These are phyloP conservation scores for Enteromius viviparus DNA, from an alignment of 2,797 vertebrate species.

Conservation along the genomic window DNA sequence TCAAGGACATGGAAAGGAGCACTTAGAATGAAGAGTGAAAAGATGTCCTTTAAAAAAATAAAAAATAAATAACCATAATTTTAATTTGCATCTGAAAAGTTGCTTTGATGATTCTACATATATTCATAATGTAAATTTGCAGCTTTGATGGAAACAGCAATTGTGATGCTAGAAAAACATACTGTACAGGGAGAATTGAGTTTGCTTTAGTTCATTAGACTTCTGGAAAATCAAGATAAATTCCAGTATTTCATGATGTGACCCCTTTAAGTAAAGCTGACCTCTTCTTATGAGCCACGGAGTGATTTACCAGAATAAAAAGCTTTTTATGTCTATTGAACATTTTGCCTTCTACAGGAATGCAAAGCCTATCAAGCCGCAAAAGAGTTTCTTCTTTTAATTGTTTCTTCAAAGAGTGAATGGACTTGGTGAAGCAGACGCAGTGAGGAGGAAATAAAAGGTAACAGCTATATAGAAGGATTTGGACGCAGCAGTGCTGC, in stretches of 20 bases:
- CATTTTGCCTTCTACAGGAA: constrained; percentile 61
- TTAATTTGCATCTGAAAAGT: constrained; percentile 1
- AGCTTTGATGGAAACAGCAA: not conserved
- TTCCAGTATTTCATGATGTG: constrained; percentile 11
- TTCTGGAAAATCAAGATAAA: constrained; percentile 33
- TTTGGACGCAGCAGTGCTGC: constrained; percentile 28
- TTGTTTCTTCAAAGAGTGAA: constrained; percentile 70
- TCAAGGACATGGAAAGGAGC: constrained; percentile 5
- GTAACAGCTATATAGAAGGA: constrained; percentile 53
- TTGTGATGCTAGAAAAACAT: not conserved
- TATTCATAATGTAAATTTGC: not conserved
- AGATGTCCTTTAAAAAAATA: not conserved
- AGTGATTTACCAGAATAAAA: constrained; percentile 17
- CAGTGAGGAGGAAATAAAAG: constrained; percentile 33
- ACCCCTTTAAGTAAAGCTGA: constrained; percentile 15
- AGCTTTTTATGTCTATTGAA: constrained; percentile 15
- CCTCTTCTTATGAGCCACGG: constrained; percentile 19
- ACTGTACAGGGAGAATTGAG: not conserved
- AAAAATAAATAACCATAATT: not conserved
- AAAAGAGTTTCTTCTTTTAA: constrained; percentile 72
- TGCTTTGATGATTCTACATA: constrained; percentile 22
- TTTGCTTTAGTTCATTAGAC: not conserved
- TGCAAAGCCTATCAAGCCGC: constrained; percentile 62
- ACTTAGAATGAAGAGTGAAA: constrained; percentile 8
- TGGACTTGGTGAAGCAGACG: constrained; percentile 43